Percentiles rank a stretch among this genome's conserved stretches.
phyloP scores from a whole-genome alignment of 2,113 vertebrate genomes.

The Prietella phreatophila region DNA sequence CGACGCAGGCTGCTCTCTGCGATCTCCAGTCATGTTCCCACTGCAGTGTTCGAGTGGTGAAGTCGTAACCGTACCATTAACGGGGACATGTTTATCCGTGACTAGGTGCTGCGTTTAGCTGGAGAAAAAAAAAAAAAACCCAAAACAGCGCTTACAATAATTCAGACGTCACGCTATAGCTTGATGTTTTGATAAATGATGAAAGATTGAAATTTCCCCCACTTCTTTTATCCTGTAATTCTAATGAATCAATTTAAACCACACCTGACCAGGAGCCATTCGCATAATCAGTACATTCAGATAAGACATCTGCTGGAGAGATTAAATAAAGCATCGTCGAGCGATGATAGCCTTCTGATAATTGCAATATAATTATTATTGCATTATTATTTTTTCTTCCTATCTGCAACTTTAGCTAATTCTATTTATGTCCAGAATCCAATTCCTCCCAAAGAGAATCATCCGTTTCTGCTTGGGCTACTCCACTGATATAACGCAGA shows the following conservation, averaged over 20 bases:
- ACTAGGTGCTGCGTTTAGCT: not conserved
- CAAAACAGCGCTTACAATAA: not conserved
- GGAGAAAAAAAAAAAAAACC: not conserved
- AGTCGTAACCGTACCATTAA: not conserved
- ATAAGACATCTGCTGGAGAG: conserved; percentile 53
- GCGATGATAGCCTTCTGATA: conserved; percentile 68
- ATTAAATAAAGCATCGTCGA: conserved; percentile 47
- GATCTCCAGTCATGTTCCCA: conserved; percentile 30
- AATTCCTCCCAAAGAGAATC: conserved; percentile 74
- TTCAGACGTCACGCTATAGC: not conserved
- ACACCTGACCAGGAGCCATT: conserved; percentile 50
- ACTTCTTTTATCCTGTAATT: conserved; percentile 18
- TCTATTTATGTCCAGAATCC: conserved; percentile 74
- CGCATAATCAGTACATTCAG: conserved; percentile 39
- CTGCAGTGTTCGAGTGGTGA: conserved; percentile 22
- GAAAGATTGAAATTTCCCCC: not conserved
- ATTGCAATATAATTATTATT: conserved; percentile 73
- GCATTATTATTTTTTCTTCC: conserved; percentile 56
- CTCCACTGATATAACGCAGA: conserved; percentile 76
- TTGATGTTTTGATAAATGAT: conserved; percentile 8
- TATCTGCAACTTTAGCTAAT: conserved; percentile 70
- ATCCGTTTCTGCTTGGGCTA: conserved; percentile 73
- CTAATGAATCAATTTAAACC: conserved; percentile 42
- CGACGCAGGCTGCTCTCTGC: conserved; percentile 42
- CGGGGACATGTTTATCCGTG: not conserved